These are phyloP conservation scores for Ochropleura plecta DNA, from an alignment of 2,888 invertebrate species.

Conservation along the genomic window DNA sequence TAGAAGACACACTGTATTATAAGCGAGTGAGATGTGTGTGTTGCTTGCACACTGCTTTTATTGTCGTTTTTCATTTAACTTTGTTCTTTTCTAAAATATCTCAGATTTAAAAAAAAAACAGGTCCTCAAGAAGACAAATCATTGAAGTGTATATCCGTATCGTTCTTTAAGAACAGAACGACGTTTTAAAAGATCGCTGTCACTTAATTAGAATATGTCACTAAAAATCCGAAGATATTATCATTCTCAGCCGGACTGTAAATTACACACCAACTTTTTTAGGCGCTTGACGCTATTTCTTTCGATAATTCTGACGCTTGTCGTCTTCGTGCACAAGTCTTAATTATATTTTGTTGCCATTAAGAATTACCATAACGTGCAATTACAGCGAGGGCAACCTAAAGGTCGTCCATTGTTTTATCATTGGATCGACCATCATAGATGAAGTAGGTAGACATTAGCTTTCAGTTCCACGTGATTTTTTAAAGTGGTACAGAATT, in stretches of 20 bases:
- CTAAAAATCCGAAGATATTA: too few relatives aligned
- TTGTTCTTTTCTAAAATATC: background rate
- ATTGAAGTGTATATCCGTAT: too few relatives aligned
- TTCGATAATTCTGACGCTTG: background rate
- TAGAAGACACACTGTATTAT: too few relatives aligned
- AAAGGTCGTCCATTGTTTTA: constrained; percentile 30
- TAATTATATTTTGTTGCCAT: background rate
- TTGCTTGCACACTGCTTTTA: too few relatives aligned
- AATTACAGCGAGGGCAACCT: constrained; percentile 13
- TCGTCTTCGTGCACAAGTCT: background rate
- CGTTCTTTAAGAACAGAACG: too few relatives aligned
- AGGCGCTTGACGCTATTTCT: background rate
- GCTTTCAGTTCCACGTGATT: constrained; percentile 21
- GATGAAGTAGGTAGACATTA: background rate
- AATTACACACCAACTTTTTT: background rate
- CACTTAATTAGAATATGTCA: too few relatives aligned
- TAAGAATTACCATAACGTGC: background rate
- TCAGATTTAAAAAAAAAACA: too few relatives aligned
- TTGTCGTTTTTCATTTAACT: background rate
- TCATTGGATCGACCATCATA: background rate
- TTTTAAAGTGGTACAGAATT: constrained; percentile 19
- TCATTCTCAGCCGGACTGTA: background rate
- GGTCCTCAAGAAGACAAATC: too few relatives aligned
- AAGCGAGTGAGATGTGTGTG: too few relatives aligned
- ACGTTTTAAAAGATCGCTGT: too few relatives aligned